Conservation (phyloP, 2,888 invertebrate species). For the Drosophila formosana region DNA sequence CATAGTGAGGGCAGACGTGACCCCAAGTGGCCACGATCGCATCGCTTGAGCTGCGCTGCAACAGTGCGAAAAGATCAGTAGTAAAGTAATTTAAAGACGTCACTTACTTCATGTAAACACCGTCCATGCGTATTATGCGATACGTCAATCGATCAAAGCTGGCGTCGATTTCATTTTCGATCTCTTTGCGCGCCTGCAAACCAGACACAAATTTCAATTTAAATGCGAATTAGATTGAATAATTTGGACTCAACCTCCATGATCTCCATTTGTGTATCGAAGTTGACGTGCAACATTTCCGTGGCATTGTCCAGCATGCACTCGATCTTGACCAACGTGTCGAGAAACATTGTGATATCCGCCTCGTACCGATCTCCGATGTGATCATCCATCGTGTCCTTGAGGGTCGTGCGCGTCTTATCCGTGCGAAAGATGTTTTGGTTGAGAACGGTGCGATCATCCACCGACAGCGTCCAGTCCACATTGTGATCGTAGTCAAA, state of each 20-base stretch:
- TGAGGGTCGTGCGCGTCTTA: constrained; percentile 53
- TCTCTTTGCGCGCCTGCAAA: constrained; percentile 47
- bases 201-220: neutral
- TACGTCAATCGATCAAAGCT: constrained; percentile 76
- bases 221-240: neutral
- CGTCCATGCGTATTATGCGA: constrained; percentile 72
- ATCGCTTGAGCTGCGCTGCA: constrained; percentile 58
- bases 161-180: constrained; percentile 60
- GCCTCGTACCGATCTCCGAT: constrained; percentile 63
- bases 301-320: constrained; percentile 54
- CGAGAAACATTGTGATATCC: constrained; percentile 58
- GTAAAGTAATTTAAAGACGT: too few species aligned
- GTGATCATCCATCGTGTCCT: constrained; percentile 35
- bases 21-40: constrained; percentile 67
- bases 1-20: constrained; percentile 59
- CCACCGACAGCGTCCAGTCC: constrained; percentile 75
- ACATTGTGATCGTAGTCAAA: constrained; percentile 45
- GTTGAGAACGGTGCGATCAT: constrained; percentile 74
- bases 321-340: constrained; percentile 54
- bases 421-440: constrained; percentile 73
- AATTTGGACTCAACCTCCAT: constrained; percentile 49
- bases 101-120: constrained; percentile 78
- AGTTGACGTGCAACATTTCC: constrained; percentile 47
- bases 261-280: constrained; percentile 35
- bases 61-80: neutral